Base-by-base conservation (phyloP, 2,113 vertebrate genomes). In the Pseudorhombus dupliciocellatus region DNA sequence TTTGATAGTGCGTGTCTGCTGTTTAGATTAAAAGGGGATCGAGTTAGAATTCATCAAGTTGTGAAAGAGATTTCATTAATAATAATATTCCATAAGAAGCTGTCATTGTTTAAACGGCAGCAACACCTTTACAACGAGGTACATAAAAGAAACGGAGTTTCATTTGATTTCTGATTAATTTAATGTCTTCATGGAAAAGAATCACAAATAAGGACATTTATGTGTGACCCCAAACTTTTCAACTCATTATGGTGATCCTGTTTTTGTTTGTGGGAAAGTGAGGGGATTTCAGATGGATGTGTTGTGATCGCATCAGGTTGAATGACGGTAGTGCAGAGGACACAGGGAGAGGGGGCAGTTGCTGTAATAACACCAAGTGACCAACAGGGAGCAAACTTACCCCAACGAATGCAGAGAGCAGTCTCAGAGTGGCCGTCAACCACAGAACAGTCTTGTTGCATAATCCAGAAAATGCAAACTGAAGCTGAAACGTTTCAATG, bases 321-420 rank as follows among this genome's bases (percentile, higher is more conserved):
- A 42, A 34, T 18, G 16, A 16, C 0, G 7, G 2, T 8, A 16
- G 21, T 48, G 16, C 22, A 57, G 54, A 28, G 25, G 14, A 24
- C 5, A 22, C 10, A 6, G 0, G 2, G 7, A 15, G 4, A 15
- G 26, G 5, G 8, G 44, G 57, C 8, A 40, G 24, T 1, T 21
- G 44, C 12, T 34, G 22, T 34, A 80, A 30, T 75, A 74, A 22
- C 74, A 73, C 20, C 0, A 0, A 24, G 15, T 1, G 18, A 15
- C 78, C 88, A 83, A 70, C 60, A 78, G 78, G 69, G 10, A 85
- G 85, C 69, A 70, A 24, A 66, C 48, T 52, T 24, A 20, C 22
- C 57, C 20, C 50, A 65, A 16, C 20, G 28, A 77, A 42, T 6
- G 2, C 2, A 53, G 2, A 46, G 8, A 37, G 4, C 24, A n/a